Percentiles rank a stretch among this genome's conserved stretches.
Conservation (phyloP, 2,113 vertebrate species). For the Ceyx cyanopectus region DNA sequence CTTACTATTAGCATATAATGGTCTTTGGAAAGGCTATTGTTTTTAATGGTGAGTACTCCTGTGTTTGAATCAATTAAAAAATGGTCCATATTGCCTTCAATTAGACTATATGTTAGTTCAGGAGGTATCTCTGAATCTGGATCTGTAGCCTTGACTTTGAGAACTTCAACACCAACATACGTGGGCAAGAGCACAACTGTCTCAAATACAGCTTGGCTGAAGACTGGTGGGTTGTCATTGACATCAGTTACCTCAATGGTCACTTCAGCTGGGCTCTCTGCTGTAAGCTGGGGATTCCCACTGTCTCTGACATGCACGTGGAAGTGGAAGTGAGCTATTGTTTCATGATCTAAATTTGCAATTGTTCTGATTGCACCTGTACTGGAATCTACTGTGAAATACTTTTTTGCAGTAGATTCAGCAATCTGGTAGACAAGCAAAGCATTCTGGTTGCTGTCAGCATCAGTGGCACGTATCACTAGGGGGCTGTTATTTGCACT, state of each 20-base stretch:
- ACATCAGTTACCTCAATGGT: constrained; percentile 92
- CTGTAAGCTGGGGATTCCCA: constrained; percentile 90
- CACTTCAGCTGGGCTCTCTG: constrained; percentile 91
- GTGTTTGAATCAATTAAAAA: constrained; percentile 87
- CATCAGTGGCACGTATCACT: constrained; percentile 90
- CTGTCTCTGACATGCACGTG: constrained; percentile 94
- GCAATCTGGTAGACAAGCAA: constrained; percentile 94
- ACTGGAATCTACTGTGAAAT: constrained; percentile 94
- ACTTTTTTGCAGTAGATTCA: constrained; percentile 92
- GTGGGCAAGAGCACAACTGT: constrained; percentile 91
- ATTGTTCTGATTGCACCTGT: constrained; percentile 96
- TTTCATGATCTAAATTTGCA: constrained; percentile 92
- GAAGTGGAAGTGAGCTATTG: constrained; percentile 88
- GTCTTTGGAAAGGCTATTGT: constrained; percentile 91
- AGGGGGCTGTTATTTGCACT: constrained; percentile 84
- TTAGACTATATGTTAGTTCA: constrained; percentile 88
- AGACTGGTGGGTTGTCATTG: constrained; percentile 93
- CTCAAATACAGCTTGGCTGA: constrained; percentile 90
- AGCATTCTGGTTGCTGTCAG: constrained; percentile 93
- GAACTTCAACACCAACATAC: constrained; percentile 90
- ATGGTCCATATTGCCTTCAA: constrained; percentile 86
- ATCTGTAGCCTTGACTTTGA: constrained; percentile 90
- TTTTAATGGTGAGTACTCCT: constrained; percentile 89
- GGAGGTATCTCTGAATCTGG: constrained; percentile 89
- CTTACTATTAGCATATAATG: constrained; percentile 88